Conservation (phyloP, 2,113 vertebrate genomes). For the Forbesichthys papilliferus region DNA sequence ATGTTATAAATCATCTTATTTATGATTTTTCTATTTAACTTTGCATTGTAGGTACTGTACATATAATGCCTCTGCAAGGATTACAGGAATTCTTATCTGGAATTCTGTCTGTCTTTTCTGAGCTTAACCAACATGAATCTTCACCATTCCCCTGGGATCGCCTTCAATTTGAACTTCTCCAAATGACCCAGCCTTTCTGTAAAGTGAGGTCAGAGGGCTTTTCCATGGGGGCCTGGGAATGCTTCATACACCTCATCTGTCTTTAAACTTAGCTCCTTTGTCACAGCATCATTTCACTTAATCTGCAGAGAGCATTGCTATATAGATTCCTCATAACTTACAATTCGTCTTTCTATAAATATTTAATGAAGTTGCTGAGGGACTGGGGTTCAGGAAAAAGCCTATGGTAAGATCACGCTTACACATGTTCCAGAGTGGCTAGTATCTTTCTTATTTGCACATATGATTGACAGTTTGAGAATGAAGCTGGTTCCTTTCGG, state of each 20-base stretch:
- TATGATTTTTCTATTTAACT: too few relatives aligned
- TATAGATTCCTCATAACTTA: slow-evolving; percentile 13
- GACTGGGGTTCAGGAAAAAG: slow-evolving; percentile 5
- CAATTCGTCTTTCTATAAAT: slow-evolving; percentile 8
- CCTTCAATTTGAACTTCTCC: not conserved
- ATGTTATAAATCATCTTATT: too few relatives aligned
- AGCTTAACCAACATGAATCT: not conserved
- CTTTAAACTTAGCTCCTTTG: slow-evolving; percentile 32
- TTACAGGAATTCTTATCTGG: not conserved
- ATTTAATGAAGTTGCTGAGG: slow-evolving; percentile 28
- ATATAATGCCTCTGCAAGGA: not conserved
- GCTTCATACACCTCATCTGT: slow-evolving; percentile 16
- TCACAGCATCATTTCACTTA: slow-evolving; percentile 43
- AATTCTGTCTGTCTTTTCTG: not conserved
- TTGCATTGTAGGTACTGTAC: too few relatives aligned
- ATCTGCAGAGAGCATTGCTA: slow-evolving; percentile 28
- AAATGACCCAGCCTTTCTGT: not conserved
- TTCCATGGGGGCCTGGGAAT: slow-evolving; percentile 20
- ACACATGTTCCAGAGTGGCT: not conserved
- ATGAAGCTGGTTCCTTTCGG: too few relatives aligned
- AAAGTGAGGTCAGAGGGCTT: not conserved
- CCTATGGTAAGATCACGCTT: slow-evolving; percentile 31
- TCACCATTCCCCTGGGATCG: not conserved
- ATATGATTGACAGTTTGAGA: too few relatives aligned
- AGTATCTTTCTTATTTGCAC: not conserved